A percentile compares a stretch with the other conserved stretches of the same genome.
Evolutionary conservation across 2,888 invertebrate species (phyloP).

Genomic region (Pterostichus niger): DNA sequence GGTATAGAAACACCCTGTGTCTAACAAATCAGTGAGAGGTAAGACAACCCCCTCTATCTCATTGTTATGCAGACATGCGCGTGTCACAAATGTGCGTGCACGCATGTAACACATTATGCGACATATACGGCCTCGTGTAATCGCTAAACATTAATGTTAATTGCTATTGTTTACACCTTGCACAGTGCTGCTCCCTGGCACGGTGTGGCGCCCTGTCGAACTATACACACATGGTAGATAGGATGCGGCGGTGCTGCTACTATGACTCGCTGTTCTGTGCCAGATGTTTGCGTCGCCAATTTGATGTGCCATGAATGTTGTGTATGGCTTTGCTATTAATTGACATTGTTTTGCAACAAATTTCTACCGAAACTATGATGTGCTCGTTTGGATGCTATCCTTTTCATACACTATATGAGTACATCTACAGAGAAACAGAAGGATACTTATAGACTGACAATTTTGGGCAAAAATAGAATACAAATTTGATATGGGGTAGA

Average conservation of each 20-base stretch:
- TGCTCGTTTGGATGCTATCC: too few relatives aligned
- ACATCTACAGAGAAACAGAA: too few relatives aligned
- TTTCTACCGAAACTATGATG: too few relatives aligned
- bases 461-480: too few relatives aligned
- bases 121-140: conserved; percentile 24
- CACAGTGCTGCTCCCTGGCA: conserved; percentile 33
- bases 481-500: too few relatives aligned
- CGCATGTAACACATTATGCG: conserved; percentile 48
- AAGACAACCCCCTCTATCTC: not conserved
- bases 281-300: conserved; percentile 17
- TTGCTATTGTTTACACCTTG: conserved; percentile 67
- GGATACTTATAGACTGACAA: too few relatives aligned
- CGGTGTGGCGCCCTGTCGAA: not conserved
- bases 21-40: too few relatives aligned
- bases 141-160: conserved; percentile 66
- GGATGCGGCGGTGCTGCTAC: not conserved
- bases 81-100: conserved; percentile 10
- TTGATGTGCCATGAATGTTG: conserved; percentile 19
- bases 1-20: too few relatives aligned
- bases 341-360: conserved; percentile 41
- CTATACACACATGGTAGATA: conserved; percentile 24
- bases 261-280: conserved; percentile 9
- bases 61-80: not conserved
- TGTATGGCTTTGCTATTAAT: conserved; percentile 14
- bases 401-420: too few relatives aligned